Conservation (phyloP, 1,140 invertebrate species). For the Lysiphlebus fabarum region DNA sequence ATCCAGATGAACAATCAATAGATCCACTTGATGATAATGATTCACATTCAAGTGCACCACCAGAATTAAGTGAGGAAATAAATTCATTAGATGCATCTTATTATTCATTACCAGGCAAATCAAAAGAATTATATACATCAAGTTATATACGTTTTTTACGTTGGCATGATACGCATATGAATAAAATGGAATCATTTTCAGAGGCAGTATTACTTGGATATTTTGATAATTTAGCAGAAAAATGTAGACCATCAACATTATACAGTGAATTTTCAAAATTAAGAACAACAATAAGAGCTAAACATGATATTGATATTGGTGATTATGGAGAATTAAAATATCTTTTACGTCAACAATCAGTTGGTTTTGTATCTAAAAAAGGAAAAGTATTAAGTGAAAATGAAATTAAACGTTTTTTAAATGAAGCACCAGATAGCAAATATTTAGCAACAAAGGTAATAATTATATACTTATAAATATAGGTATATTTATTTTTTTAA, state of each 20-base stretch:
- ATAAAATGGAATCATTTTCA: background rate
- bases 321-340: conserved; percentile 14
- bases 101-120: background rate
- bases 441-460: conserved; percentile 24
- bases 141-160: background rate
- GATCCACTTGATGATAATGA: too few relatives aligned
- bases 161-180: too few relatives aligned
- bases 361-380: conserved; percentile 24
- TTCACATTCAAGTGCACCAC: too few relatives aligned
- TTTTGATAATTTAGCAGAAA: conserved; percentile 16
- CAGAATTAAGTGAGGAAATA: too few relatives aligned
- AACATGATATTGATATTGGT: conserved; percentile 18
- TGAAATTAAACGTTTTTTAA: conserved; percentile 23
- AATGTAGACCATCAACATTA: conserved; percentile 18
- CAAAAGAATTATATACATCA: background rate
- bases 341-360: conserved; percentile 20
- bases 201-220: conserved; percentile 15
- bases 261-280: conserved; percentile 25
- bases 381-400: conserved; percentile 15
- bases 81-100: too few relatives aligned
- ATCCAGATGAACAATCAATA: too few relatives aligned
- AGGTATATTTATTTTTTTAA: background rate
- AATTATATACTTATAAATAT: too few relatives aligned
- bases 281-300: conserved; percentile 17
- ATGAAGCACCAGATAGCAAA: conserved; percentile 21